phyloP scores from a whole-genome alignment of 1,140 invertebrate species.

The Dendrolimus punctatus region DNA sequence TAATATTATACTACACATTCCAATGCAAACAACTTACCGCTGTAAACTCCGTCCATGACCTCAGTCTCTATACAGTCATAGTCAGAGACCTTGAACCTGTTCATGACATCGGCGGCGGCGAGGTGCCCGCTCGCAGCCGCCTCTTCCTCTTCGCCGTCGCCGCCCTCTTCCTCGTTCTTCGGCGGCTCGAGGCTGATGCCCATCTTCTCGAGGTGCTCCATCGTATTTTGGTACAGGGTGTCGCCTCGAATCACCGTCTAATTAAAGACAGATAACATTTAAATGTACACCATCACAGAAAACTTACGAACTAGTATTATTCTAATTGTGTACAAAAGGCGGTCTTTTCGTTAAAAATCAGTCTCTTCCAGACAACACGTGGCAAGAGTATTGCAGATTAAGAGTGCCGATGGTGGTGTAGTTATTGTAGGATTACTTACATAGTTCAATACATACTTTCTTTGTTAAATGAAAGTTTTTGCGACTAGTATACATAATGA shows the following conservation, averaged over 20 bases:
- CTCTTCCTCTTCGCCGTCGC: slow-evolving; percentile 53
- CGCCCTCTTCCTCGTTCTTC: slow-evolving; percentile 35
- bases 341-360: too few species aligned
- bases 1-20: too few species aligned
- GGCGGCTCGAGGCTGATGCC: slow-evolving; percentile 51
- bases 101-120: slow-evolving; percentile 52
- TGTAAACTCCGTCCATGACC: slow-evolving; percentile 41
- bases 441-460: too few species aligned
- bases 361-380: too few species aligned
- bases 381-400: too few species aligned
- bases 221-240: slow-evolving; percentile 58
- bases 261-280: slow-evolving; percentile 1
- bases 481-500: too few species aligned
- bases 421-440: too few species aligned
- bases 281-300: too few species aligned
- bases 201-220: slow-evolving; percentile 56
- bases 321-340: too few species aligned
- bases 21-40: slow-evolving; percentile 41
- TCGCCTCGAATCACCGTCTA: slow-evolving; percentile 62
- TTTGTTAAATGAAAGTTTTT: too few species aligned
- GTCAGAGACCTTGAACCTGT: slow-evolving; percentile 49
- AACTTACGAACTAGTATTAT: too few species aligned
- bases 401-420: too few species aligned
- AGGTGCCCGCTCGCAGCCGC: slow-evolving; percentile 34
- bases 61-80: slow-evolving; percentile 58